Percentiles rank a stretch among this genome's conserved stretches.
phyloP scores from a whole-genome alignment of 2,113 vertebrate species.

The Gavialis gangeticus region DNA sequence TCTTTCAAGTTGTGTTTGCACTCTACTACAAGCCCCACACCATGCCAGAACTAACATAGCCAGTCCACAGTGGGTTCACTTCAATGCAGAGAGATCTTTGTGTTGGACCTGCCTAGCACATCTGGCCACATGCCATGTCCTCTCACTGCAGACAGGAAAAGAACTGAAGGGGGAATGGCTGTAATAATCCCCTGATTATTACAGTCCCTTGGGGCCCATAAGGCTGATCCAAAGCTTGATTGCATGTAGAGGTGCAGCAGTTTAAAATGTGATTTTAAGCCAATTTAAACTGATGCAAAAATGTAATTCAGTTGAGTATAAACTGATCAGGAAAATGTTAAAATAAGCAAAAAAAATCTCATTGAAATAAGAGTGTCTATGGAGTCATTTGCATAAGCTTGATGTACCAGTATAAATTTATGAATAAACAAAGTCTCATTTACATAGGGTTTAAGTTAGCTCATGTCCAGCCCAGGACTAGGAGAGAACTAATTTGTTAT shows the following conservation, averaged over 20 bases:
- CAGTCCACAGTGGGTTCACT: neutral
- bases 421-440: neutral
- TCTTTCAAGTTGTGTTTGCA: neutral
- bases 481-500: neutral
- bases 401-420: neutral
- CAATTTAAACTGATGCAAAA: neutral
- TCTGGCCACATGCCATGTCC: neutral
- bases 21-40: neutral
- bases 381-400: accelerated
- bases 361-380: neutral
- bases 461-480: neutral
- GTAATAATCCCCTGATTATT: neutral
- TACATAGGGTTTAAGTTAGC: neutral
- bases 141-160: neutral
- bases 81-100: neutral
- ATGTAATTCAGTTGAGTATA: neutral
- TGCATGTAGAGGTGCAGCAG: accelerated
- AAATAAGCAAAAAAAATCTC: neutral
- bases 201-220: neutral
- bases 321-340: neutral
- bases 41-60: neutral
- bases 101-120: neutral
- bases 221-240: neutral
- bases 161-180: neutral
- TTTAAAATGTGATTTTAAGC: neutral